Evolutionary conservation across 1,140 invertebrate genomes (phyloP), one percentile per base, ranked within the genome.

Genomic region (Megalonaias nervosa): DNA sequence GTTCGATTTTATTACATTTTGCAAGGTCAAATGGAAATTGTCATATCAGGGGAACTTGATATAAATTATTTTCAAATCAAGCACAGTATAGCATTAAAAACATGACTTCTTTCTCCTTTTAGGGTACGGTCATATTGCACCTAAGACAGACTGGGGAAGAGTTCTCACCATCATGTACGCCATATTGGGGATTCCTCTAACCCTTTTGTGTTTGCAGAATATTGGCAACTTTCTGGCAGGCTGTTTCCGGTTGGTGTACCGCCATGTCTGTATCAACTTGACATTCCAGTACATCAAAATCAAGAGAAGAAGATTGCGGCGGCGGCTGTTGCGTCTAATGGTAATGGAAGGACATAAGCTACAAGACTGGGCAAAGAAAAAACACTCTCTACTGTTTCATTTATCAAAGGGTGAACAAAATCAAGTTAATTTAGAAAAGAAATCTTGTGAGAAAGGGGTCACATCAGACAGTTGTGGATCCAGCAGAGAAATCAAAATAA

Each of bases 71-170:
- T 11, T 48, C 26, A 31, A 31, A 48, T 48, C 6, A 48, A 48
- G 38, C 0, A 48, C 26, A 48, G 2, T 11, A 9, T 48, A 9
- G 2, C 11, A 48, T 48, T 48, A 48, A 48, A 48, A 48, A 11
- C 38, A 48, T 48, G 4, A 48, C 38, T 48, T 48, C 23, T 56
- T 58, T 74, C 67, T 71, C 21, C 77, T 76, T 77, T 0, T 90
- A 98, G 96, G 97, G 81, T 99, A 99, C 89, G 97, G 97, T 1
- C 97, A 99, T 86, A 95, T 97, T 74, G 94, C 96, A 72, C 97
- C 97, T 15, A 93, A 94, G 75, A 98, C 97, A 0, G 93, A 93
- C 79, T 94, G 93, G 92, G 98, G 98, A 17, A 98, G 98, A 91
- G 92, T 98, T 70, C 93, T 94, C 61, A 99, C 97, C 2, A 97